phyloP scores from a whole-genome alignment of 2,797 vertebrate genomes.

The Enteromius mattozi region DNA sequence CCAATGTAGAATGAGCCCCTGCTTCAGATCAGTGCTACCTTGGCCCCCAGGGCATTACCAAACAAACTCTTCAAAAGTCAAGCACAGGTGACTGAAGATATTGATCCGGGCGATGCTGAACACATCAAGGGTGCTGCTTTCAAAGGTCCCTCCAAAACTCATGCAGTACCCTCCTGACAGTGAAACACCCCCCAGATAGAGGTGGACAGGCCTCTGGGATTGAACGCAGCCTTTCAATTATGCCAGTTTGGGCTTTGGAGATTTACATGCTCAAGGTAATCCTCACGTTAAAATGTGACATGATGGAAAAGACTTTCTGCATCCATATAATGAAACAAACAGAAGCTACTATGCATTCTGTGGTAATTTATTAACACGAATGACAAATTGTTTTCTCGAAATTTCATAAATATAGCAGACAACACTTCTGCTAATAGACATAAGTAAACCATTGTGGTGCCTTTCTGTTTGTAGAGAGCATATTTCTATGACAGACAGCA shows the following conservation, averaged over 20 bases:
- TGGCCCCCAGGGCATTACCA: conserved; percentile 34
- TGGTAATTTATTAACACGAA: not conserved
- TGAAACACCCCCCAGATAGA: conserved; percentile 14
- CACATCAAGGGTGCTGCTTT: conserved; percentile 46
- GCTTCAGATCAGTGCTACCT: conserved; percentile 27
- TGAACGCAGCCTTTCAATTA: conserved; percentile 35
- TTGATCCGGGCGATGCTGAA: conserved; percentile 27
- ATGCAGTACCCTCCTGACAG: conserved; percentile 11
- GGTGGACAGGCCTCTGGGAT: conserved; percentile 24
- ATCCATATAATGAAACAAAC: not conserved
- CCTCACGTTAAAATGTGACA: not conserved
- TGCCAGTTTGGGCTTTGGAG: not conserved
- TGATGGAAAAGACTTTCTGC: not conserved
- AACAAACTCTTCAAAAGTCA: conserved; percentile 53
- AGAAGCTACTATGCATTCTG: not conserved
- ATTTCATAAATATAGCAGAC: conserved; percentile 17
- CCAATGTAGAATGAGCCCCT: not conserved
- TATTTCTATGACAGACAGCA: conserved; percentile 57
- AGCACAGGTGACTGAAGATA: conserved; percentile 56
- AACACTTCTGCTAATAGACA: not conserved
- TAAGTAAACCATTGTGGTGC: conserved; percentile 21
- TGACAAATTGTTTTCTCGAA: not conserved
- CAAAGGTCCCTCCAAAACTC: conserved; percentile 37
- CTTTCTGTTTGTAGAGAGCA: conserved; percentile 37
- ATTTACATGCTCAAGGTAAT: not conserved